Base-by-base conservation (phyloP, 1,140 invertebrate species). In the Macrotrachela quadricornifera region DNA sequence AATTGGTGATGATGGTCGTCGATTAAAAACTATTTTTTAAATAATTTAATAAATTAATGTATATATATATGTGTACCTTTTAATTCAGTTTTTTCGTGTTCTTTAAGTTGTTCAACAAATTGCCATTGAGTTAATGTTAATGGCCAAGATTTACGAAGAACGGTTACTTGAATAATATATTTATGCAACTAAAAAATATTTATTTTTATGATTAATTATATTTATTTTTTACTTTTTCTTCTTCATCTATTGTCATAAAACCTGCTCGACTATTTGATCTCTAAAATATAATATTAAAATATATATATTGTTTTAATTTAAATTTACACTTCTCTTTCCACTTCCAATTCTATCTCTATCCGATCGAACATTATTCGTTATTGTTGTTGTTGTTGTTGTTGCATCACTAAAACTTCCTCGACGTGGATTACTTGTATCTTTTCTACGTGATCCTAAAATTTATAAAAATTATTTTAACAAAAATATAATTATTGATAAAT, bases 131-230 rank as follows among this genome's bases (percentile, higher is more conserved):
- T 54, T 52, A 64, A 61, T n/a, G 62, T 62, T 46, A 70, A 51
- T 12, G 68, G 67, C 68, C 68, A 70, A 56, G 65, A 66, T 49
- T 65, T 61, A 42, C 63, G 59, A 54, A 67, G 46, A 21, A 69
- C 67, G 17, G 59, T 58, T 1, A 66, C 68, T 54, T 69, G 64
- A 42, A 70, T 62, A 38, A 66, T 63, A 57, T 70, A 70, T 50
- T 68, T 67, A 58, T 69, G 66, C 6, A 61, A 61, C 64, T 68
- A 56, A 0, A 57, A 63, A 17, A 55, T 18, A 40, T 49, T 17
- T 21, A 13, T 41, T 37, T 38, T 38, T 39, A 11, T 16, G 37
- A 16, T 36, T 36, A 12, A 50, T 15, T 50, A 43, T 44, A 41
- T 51, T 51, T 44, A 16, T 30, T 10, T 36, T 38, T 18, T 13